A percentile compares a stretch with the other conserved stretches of the same genome.
These are phyloP conservation scores for Gasterosteus nipponicus DNA, from an alignment of 2,113 vertebrate genomes.

Conservation along the genomic window DNA sequence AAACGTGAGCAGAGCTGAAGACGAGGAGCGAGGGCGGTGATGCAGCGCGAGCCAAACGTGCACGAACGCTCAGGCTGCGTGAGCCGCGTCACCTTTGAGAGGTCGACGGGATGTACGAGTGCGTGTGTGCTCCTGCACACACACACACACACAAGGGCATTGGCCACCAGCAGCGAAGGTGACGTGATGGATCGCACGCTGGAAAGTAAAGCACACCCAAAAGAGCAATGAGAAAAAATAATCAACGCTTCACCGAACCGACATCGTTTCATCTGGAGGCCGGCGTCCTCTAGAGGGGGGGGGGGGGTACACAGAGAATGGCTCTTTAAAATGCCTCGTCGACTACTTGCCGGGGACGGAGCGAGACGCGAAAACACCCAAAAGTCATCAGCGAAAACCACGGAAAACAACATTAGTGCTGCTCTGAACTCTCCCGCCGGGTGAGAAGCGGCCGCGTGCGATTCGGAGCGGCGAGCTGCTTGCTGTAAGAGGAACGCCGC, in stretches of 20 bases:
- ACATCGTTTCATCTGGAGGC: constrained; percentile 26
- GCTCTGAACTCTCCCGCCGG: constrained; percentile 35
- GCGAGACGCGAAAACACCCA: constrained; percentile 28
- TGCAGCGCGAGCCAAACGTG: constrained; percentile 1
- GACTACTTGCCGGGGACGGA: neutral
- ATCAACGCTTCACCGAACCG: constrained; percentile 37
- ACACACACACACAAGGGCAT: neutral
- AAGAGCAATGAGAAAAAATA: constrained; percentile 57
- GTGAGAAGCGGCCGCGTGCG: constrained; percentile 17
- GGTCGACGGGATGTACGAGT: too few species aligned
- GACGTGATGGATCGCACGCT: constrained; percentile 53
- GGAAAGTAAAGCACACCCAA: constrained; percentile 40
- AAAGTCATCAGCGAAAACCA: constrained; percentile 5
- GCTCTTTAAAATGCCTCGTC: neutral
- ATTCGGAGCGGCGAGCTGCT: constrained; percentile 12
- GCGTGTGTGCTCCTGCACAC: constrained; percentile 3
- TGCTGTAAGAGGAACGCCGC: constrained; percentile 39
- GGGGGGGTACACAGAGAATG: neutral
- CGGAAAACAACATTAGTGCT: constrained; percentile 26
- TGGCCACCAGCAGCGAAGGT: neutral
- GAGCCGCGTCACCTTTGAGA: neutral
- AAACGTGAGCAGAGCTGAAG: constrained; percentile 15
- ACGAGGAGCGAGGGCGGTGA: neutral
- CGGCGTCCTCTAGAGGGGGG: constrained; percentile 9
- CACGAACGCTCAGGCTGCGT: constrained; percentile 25